phyloP scores from a whole-genome alignment of 1,140 invertebrate species.

The Zaprionus kolodkinae region DNA sequence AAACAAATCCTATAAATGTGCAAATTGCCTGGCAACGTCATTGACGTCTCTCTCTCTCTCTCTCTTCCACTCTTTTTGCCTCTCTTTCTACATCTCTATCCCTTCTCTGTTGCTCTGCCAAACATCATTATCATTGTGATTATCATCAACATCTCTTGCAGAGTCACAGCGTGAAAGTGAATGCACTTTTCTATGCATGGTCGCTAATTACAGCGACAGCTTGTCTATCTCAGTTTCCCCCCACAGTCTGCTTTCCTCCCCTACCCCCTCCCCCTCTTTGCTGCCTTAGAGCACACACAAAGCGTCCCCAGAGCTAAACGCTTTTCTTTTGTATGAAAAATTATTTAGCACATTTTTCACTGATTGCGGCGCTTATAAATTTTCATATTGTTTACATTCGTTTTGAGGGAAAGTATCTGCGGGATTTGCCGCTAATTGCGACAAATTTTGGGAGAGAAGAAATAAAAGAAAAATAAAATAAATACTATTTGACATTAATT shows the following conservation, averaged over 20 bases:
- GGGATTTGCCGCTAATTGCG: constrained; percentile 19
- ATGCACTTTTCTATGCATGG: constrained; percentile 81
- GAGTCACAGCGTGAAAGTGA: constrained; percentile 74
- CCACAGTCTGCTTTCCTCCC: not conserved
- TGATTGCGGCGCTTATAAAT: constrained; percentile 58
- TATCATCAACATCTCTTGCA: constrained; percentile 45
- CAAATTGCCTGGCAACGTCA: constrained; percentile 75
- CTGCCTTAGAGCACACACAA: constrained; percentile 6
- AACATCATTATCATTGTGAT: constrained; percentile 25
- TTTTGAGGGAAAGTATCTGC: constrained; percentile 8
- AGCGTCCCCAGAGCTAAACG: constrained; percentile 60
- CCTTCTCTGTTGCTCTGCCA: not conserved
- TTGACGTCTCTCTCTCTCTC: constrained; percentile 33
- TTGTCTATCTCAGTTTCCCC: constrained; percentile 55
- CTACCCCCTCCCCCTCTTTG: not conserved
- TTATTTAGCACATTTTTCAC: constrained; percentile 63
- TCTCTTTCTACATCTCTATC: not conserved
- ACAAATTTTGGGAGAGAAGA: not conserved
- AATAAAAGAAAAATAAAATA: too few relatives aligned
- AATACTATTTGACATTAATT: not conserved
- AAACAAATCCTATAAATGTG: constrained; percentile 79
- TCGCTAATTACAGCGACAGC: constrained; percentile 78
- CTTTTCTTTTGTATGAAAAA: constrained; percentile 64
- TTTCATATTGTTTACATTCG: constrained; percentile 18
- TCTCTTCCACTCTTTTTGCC: constrained; percentile 24